Conservation (phyloP, 2,888 invertebrate genomes). For the Molorchus minor region DNA sequence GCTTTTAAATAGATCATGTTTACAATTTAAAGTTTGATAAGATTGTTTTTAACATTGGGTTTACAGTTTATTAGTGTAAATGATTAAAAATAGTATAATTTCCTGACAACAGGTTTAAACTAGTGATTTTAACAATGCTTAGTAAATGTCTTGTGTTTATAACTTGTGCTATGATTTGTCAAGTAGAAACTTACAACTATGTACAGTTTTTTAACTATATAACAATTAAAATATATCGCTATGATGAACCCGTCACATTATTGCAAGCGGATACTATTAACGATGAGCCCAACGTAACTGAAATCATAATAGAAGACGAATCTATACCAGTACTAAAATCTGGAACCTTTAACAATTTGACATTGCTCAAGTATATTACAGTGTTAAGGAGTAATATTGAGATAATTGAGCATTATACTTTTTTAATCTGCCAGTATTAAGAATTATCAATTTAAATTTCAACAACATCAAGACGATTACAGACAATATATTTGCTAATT, state of each 20-base stretch:
- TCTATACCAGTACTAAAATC: constrained; percentile 36
- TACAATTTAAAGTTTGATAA: constrained; percentile 4
- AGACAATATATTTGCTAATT: constrained; percentile 39
- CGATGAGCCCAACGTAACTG: constrained; percentile 32
- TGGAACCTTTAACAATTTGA: constrained; percentile 38
- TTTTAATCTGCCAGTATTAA: constrained; percentile 38
- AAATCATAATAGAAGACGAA: constrained; percentile 43
- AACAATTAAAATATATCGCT: constrained; percentile 23
- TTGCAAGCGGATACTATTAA: constrained; percentile 33
- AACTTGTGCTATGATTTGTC: background rate
- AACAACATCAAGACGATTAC: constrained; percentile 38
- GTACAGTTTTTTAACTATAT: constrained; percentile 22
- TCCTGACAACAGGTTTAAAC: background rate
- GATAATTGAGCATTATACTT: constrained; percentile 37
- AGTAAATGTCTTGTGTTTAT: background rate
- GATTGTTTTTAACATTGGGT: background rate
- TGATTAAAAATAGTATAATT: background rate
- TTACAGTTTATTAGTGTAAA: background rate
- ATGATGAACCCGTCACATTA: constrained; percentile 21
- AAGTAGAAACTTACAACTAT: background rate
- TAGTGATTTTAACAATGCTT: background rate
- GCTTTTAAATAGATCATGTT: no score
- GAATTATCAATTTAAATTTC: constrained; percentile 37
- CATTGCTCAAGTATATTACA: constrained; percentile 35
- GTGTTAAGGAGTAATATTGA: constrained; percentile 31